Percentiles rank a stretch among this genome's conserved stretches.
These are phyloP conservation scores for Gopherus evgoodei DNA, from an alignment of 2,113 vertebrate genomes.

Conservation along the genomic window DNA sequence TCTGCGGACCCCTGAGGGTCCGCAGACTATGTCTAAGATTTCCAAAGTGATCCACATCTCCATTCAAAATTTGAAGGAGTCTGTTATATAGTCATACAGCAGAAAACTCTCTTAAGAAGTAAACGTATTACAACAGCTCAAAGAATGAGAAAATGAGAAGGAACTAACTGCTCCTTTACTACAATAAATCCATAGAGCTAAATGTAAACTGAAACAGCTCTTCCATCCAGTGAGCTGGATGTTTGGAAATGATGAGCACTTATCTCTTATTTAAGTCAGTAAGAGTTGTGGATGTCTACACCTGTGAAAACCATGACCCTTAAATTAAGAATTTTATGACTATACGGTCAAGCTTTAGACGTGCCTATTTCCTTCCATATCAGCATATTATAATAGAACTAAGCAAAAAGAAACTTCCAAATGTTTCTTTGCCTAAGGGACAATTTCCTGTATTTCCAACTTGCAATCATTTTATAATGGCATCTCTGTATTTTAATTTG, in stretches of 20 bases:
- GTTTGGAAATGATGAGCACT: not conserved
- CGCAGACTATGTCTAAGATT: no score
- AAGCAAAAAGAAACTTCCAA: not conserved
- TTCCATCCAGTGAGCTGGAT: not conserved
- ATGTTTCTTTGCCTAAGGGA: not conserved
- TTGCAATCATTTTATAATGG: not conserved
- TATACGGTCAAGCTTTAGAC: not conserved
- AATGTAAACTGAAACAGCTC: no score
- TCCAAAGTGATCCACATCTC: no score
- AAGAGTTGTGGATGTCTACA: not conserved
- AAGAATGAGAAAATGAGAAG: no score
- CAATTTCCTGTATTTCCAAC: no score
- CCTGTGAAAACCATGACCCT: not conserved
- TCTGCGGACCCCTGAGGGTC: no score
- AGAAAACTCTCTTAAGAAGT: no score
- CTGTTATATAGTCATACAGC: no score
- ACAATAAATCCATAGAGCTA: no score
- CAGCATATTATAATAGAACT: not conserved
- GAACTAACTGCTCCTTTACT: no score
- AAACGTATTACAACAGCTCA: no score
- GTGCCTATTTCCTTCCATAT: not conserved
- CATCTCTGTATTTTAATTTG: not conserved
- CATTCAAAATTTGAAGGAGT: no score
- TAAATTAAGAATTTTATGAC: not conserved
- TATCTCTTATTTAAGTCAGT: not conserved